Evolutionary conservation across 2,797 vertebrate species (phyloP).

Genomic region (Atherinosoma microstoma): DNA sequence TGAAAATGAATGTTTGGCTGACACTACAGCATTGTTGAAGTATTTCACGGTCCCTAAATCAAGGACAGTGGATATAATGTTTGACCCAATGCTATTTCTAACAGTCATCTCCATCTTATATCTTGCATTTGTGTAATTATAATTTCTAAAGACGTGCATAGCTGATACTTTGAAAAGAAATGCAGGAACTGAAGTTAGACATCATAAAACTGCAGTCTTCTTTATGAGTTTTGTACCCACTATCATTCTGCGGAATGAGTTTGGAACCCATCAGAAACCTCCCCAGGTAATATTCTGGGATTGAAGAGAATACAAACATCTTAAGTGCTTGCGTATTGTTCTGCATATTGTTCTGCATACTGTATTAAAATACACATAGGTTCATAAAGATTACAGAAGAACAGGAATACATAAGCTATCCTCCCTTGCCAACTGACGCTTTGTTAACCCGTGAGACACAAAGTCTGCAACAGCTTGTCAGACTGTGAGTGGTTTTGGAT

Average conservation of each 20-base stretch:
- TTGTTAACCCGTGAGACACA: constrained; percentile 31
- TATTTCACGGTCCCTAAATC: no score
- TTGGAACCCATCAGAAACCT: background rate
- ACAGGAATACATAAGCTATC: background rate
- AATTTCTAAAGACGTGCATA: no score
- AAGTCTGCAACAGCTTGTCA: constrained; percentile 32
- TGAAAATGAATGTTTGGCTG: no score
- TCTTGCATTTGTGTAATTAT: no score
- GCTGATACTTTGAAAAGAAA: no score
- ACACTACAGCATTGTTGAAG: no score
- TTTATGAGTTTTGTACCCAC: background rate
- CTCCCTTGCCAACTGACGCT: constrained; percentile 17
- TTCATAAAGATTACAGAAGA: background rate
- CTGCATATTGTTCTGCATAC: no score
- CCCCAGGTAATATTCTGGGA: background rate
- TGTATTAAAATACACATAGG: constrained; percentile 2
- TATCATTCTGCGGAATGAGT: constrained; percentile 1
- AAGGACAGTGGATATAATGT: no score
- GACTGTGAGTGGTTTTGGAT: constrained; percentile 39
- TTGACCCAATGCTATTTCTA: no score
- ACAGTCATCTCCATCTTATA: no score
- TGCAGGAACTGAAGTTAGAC: no score
- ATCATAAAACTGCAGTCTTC: no score
- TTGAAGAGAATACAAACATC: constrained; percentile 2
- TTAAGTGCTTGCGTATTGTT: background rate